Conservation (phyloP, 2,797 vertebrate genomes). For the Glossophaga mutica region DNA sequence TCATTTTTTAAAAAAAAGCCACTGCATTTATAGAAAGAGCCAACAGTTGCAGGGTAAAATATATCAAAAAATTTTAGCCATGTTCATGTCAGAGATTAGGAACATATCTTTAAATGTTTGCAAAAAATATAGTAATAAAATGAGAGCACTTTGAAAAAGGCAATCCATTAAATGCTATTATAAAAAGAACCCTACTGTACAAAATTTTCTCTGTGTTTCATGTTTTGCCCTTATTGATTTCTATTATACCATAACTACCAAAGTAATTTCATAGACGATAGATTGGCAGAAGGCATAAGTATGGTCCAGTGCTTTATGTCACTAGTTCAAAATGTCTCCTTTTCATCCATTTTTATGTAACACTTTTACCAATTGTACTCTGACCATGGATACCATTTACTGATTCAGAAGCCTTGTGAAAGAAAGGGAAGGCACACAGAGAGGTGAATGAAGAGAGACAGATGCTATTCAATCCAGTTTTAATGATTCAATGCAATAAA, state of each 20-base stretch:
- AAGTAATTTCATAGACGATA: not conserved
- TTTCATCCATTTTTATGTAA: not conserved
- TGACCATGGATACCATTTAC: not conserved
- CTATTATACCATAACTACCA: not conserved
- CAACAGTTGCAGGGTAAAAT: not conserved
- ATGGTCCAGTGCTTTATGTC: not conserved
- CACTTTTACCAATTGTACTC: not conserved
- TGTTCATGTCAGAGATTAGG: not conserved
- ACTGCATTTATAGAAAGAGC: not conserved
- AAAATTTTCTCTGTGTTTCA: not conserved
- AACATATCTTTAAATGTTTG: not conserved
- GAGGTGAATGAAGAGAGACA: not conserved
- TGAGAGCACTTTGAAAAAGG: not conserved
- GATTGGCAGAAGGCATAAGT: not conserved
- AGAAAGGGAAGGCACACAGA: not conserved
- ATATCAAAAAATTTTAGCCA: slow-evolving; percentile 4
- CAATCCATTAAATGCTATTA: slow-evolving; percentile 6
- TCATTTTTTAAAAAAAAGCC: not conserved
- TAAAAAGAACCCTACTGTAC: not conserved
- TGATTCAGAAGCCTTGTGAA: not conserved
- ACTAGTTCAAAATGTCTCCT: not conserved
- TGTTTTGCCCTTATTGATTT: not conserved
- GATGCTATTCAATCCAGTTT: not conserved
- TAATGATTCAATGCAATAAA: slow-evolving; percentile 5
- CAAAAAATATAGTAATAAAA: not conserved